Percentiles rank a stretch among this genome's conserved stretches.
Evolutionary conservation across 2,113 vertebrate genomes (phyloP).

Genomic region (Peromyscus maniculatus): DNA sequence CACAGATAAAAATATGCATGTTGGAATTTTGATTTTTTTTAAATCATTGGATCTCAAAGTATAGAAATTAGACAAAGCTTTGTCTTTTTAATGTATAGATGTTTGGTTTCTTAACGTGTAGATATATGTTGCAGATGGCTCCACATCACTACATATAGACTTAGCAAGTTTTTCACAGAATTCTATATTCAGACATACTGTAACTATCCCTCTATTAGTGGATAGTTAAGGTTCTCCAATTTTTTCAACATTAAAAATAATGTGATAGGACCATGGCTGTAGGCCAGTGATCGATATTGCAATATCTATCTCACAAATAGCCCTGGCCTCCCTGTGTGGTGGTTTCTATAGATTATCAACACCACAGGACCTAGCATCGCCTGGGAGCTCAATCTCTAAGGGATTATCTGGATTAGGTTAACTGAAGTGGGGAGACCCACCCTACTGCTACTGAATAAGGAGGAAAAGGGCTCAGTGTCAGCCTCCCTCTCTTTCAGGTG

Average conservation of each 20-base stretch:
- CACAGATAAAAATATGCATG: background rate
- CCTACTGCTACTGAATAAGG: no score
- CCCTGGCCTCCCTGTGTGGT: background rate
- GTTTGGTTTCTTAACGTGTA: background rate
- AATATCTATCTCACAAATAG: background rate
- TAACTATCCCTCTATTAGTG: background rate
- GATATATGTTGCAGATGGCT: background rate
- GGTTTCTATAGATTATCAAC: background rate
- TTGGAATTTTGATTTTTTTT: slow-evolving; percentile 1
- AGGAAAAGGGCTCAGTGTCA: background rate
- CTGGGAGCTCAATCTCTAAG: background rate
- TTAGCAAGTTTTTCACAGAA: background rate
- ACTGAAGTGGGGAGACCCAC: background rate
- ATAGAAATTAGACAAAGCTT: background rate
- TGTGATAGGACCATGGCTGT: background rate
- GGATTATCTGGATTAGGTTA: background rate
- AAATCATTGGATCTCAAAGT: background rate
- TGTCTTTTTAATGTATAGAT: background rate
- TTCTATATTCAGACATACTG: background rate
- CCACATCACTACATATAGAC: background rate
- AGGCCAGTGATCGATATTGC: background rate
- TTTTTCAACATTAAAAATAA: slow-evolving; percentile 21
- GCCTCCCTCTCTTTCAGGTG: no score
- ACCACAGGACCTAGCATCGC: no score
- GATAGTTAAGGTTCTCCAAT: background rate